Percentiles rank a stretch among this genome's conserved stretches.
These are phyloP conservation scores for Xestoiulus laeticollis DNA, from an alignment of 2,888 invertebrate genomes.

Conservation along the genomic window DNA sequence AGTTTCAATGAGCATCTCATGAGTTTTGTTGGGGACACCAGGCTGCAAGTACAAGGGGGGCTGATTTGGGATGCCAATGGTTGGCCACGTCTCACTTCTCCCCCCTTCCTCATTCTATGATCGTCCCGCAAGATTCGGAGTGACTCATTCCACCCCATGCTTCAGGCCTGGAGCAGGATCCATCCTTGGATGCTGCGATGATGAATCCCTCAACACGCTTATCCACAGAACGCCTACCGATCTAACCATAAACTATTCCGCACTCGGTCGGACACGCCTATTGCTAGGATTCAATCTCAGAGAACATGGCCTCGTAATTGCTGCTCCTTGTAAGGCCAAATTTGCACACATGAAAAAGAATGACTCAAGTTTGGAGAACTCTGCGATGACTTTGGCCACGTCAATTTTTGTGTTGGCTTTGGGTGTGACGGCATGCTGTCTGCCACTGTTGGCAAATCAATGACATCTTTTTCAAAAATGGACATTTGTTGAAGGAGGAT, in stretches of 20 bases:
- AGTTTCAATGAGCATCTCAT: constrained; percentile 8
- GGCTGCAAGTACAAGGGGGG: neutral
- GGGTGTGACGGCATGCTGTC: too few species aligned
- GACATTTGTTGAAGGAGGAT: too few species aligned
- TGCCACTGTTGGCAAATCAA: too few species aligned
- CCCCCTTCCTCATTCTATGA: too few species aligned
- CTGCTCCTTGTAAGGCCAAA: neutral
- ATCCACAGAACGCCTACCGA: neutral
- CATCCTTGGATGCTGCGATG: neutral
- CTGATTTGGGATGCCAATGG: neutral
- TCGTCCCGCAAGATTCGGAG: neutral
- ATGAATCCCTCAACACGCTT: neutral
- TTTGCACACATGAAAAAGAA: neutral
- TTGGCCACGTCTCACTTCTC: neutral
- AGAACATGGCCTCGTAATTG: constrained; percentile 4
- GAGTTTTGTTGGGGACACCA: neutral
- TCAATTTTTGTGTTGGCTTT: too few species aligned
- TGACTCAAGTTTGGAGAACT: neutral
- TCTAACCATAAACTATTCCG: neutral
- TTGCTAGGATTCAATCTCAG: neutral
- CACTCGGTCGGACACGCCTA: neutral
- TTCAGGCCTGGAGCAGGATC: neutral
- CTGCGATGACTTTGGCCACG: too few species aligned
- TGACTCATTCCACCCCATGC: constrained; percentile 1
- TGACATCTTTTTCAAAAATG: too few species aligned